Conservation (phyloP, 2,113 vertebrate species). For the Oryctolagus cuniculus region mOryCun1.1 NC_091453.1:102563001-102563500, state of each 20-base stretch:
- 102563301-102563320: constrained; percentile 73
- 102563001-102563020: not conserved
- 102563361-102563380: constrained; percentile 55
- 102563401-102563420: constrained; percentile 61
- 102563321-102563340: constrained; percentile 63
- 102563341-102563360: constrained; percentile 56
- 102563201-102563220: constrained; percentile 77
- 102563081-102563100: constrained; percentile 4
- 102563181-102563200: constrained; percentile 36
- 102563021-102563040: not conserved
- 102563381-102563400: constrained; percentile 11
- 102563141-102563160: not conserved
- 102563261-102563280: constrained; percentile 69
- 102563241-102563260: constrained; percentile 48
- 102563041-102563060: not conserved
- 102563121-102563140: constrained; percentile 16
- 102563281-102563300: constrained; percentile 60
- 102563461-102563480: constrained; percentile 36
- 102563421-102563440: constrained; percentile 61
- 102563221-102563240: constrained; percentile 60
- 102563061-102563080: not conserved
- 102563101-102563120: constrained; percentile 14
- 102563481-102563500: constrained; percentile 64
- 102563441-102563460: constrained; percentile 34
- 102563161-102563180: constrained; percentile 48